phyloP scores from a whole-genome alignment of 64 coral and sea anemone species.

The Porites lutea region DNA sequence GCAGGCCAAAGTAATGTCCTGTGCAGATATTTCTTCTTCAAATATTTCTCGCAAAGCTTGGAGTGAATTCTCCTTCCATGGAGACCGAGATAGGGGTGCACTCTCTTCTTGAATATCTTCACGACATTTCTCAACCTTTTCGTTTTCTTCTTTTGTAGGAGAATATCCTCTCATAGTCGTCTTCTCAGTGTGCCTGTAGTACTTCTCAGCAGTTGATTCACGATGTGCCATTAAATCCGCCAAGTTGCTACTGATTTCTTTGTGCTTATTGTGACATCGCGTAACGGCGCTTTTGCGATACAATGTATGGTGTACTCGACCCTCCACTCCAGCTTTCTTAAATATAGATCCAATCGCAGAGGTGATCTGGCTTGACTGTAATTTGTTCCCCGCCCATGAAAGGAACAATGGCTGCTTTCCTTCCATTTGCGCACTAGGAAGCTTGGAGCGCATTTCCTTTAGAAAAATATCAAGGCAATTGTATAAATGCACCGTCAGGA shows the following conservation, averaged over 20 bases:
- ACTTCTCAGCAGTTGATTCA: constrained; percentile 46
- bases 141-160: neutral
- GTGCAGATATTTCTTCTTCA: constrained; percentile 28
- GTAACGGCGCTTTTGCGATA: constrained; percentile 41
- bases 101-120: constrained; percentile 13
- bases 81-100: neutral
- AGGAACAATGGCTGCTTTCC: constrained; percentile 29
- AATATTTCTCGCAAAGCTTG: constrained; percentile 5
- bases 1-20: constrained; percentile 25
- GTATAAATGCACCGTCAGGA: constrained; percentile 41
- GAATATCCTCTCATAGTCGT: neutral
- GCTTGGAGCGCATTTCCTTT: constrained; percentile 30
- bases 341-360: constrained; percentile 24
- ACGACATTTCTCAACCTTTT: neutral
- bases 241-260: constrained; percentile 42
- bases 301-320: constrained; percentile 43
- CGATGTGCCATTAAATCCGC: constrained; percentile 51
- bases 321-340: constrained; percentile 44
- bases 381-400: constrained; percentile 4
- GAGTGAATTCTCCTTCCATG: constrained; percentile 17
- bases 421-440: constrained; percentile 12
- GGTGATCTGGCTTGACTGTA: constrained; percentile 37
- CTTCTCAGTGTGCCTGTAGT: constrained; percentile 30
- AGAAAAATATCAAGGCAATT: constrained; percentile 37
- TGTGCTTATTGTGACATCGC: constrained; percentile 22